phyloP scores from a whole-genome alignment of 2,888 invertebrate species.

The Phoenoteleia sp. region DNA sequence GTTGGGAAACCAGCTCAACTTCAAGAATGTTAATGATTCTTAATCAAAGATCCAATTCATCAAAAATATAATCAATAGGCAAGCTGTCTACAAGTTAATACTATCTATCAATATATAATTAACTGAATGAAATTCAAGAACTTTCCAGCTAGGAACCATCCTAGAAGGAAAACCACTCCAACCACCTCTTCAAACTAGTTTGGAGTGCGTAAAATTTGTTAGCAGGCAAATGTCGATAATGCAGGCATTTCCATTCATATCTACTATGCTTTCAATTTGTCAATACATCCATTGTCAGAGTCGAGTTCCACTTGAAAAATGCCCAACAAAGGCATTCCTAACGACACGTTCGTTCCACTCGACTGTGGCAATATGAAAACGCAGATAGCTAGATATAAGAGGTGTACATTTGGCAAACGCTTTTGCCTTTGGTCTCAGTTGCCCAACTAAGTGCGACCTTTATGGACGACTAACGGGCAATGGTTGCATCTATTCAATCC shows the following conservation, averaged over 20 bases:
- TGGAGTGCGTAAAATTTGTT: not conserved
- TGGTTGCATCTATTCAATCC: conserved; percentile 77
- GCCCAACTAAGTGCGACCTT: conserved; percentile 79
- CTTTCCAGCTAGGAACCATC: too few species aligned
- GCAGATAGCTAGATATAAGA: conserved; percentile 5
- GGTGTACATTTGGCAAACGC: conserved; percentile 54
- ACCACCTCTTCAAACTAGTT: not conserved
- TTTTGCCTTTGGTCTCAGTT: conserved; percentile 68
- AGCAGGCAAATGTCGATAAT: conserved; percentile 1
- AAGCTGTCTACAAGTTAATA: too few species aligned
- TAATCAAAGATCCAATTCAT: too few species aligned
- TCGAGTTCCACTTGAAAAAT: conserved; percentile 13
- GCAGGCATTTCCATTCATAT: conserved; percentile 2
- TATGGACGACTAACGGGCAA: conserved; percentile 75
- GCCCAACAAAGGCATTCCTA: conserved; percentile 52
- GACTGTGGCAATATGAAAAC: conserved; percentile 31
- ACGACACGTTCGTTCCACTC: conserved; percentile 28
- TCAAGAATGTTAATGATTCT: too few species aligned
- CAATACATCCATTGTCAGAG: conserved; percentile 29
- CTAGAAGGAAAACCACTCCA: not conserved
- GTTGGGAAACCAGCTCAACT: too few species aligned
- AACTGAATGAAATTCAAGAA: too few species aligned
- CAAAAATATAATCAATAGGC: too few species aligned
- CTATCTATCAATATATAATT: too few species aligned
- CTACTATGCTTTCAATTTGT: conserved; percentile 26